Conservation (phyloP, 2,113 vertebrate species). For the Cryptomyrus ogoouensis region DNA sequence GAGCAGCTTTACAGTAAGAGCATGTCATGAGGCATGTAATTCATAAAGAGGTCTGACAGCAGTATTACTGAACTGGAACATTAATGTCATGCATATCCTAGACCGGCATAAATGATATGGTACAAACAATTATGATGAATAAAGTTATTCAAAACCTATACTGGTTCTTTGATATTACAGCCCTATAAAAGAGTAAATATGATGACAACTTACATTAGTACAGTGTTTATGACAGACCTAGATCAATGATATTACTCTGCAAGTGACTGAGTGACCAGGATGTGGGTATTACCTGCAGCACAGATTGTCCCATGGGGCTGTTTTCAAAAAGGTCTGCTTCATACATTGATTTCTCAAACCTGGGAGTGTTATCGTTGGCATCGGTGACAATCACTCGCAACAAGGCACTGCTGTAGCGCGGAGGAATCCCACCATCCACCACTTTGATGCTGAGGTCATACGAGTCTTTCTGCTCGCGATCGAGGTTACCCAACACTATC, state of each 20-base stretch:
- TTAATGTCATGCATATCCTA: not conserved
- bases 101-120: not conserved
- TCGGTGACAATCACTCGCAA: slow-evolving; percentile 88
- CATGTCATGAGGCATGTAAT: not conserved
- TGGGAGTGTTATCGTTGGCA: slow-evolving; percentile 88
- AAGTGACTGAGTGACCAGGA: not conserved
- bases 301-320: slow-evolving; percentile 90
- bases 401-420: slow-evolving; percentile 86
- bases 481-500: slow-evolving; percentile 89
- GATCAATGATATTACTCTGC: not conserved
- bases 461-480: slow-evolving; percentile 89
- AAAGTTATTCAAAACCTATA: not conserved
- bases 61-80: not conserved
- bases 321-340: slow-evolving; percentile 88
- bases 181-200: not conserved
- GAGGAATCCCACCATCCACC: slow-evolving; percentile 87
- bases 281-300: slow-evolving; percentile 80
- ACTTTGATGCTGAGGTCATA: slow-evolving; percentile 95
- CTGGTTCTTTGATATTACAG: not conserved
- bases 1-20: not conserved
- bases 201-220: not conserved
- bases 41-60: not conserved
- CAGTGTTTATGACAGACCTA: not conserved
- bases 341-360: slow-evolving; percentile 83
- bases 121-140: not conserved